Evolutionary conservation across 2,888 invertebrate species (phyloP), one percentile per base, ranked within the genome.

Genomic region (Odontocolon sp.): DNA sequence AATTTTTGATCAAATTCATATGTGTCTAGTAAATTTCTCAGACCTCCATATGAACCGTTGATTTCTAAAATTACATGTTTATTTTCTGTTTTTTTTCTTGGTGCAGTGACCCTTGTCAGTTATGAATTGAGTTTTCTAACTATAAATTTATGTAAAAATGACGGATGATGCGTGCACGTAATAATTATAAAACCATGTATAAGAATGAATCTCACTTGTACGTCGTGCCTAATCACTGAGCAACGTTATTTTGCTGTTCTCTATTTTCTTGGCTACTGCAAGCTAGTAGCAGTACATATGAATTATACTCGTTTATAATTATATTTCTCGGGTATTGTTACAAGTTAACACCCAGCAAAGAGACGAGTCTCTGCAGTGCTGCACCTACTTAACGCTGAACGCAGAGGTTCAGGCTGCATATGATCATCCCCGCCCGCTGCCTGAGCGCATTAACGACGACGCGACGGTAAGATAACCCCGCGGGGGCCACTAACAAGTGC

Each of bases 401-500:
- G 71, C 63, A n/a, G 31, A 28, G 72, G 45, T 45, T 50, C 36
- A 16, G 31, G 26, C 59, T 23, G 61, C 59, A 67, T 67, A 64
- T 72, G 77, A 68, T 70, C 70, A 68, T 72, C 68, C n/a, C n/a
- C n/a, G 64, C 68, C 59, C 61, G 71, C 50, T 59, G 66, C 59
- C 54, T 26, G 64, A 69, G 77, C 52, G 69, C 73, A 77, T 77
- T 73, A 77, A 77, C 73, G 69, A 73, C 77, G 73, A 73, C 77
- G 77, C 64, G 77, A 63, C 77, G 57, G 73, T 69, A 73, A 73
- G 77, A 77, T 77, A 77, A 77, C 77, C 77, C 73, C 77, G 73
- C 78, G 79, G 80, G 78, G 84, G 83, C 80, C 61, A 78, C 76
- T 85, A 86, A 88, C 87, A 87, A 87, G 86, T 86, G 83, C 85